Evolutionary conservation across 2,113 vertebrate genomes (phyloP).

Genomic region (Triplophysa rosa): DNA sequence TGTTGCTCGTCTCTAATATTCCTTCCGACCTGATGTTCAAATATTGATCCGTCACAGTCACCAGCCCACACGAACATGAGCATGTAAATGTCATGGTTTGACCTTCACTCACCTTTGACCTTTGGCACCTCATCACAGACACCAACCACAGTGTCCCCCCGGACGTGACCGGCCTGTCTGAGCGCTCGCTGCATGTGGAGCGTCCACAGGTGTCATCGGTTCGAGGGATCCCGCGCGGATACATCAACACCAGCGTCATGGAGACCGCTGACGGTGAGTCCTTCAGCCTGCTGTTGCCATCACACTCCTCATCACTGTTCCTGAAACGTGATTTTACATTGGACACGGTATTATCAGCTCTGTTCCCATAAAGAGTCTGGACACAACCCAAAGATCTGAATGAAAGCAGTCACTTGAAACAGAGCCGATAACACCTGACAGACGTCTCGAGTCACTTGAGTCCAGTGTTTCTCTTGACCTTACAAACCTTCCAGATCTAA

Average conservation of each 20-base stretch:
- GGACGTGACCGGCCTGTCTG: constrained; percentile 89
- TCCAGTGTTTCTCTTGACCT: too few relatives aligned
- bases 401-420: too few relatives aligned
- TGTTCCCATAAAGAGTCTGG: not conserved
- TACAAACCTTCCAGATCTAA: too few relatives aligned
- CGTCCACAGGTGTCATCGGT: constrained; percentile 82
- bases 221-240: constrained; percentile 79
- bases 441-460: too few relatives aligned
- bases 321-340: not conserved
- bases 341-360: not conserved
- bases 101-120: constrained; percentile 53
- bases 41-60: too few relatives aligned
- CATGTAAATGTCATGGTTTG: not conserved
- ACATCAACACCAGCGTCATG: constrained; percentile 79
- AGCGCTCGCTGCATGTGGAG: constrained; percentile 74
- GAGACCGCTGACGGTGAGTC: constrained; percentile 93
- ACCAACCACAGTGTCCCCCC: constrained; percentile 85
- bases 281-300: constrained; percentile 34
- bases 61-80: too few relatives aligned
- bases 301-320: constrained; percentile 22
- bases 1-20: too few relatives aligned
- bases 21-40: too few relatives aligned
- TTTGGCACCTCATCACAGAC: constrained; percentile 76
- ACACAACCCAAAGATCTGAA: too few relatives aligned
- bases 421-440: too few relatives aligned